Evolutionary conservation across 2,888 invertebrate genomes (phyloP), one percentile per base, ranked within the genome.

Genomic region (Argyresthia goedartella): DNA sequence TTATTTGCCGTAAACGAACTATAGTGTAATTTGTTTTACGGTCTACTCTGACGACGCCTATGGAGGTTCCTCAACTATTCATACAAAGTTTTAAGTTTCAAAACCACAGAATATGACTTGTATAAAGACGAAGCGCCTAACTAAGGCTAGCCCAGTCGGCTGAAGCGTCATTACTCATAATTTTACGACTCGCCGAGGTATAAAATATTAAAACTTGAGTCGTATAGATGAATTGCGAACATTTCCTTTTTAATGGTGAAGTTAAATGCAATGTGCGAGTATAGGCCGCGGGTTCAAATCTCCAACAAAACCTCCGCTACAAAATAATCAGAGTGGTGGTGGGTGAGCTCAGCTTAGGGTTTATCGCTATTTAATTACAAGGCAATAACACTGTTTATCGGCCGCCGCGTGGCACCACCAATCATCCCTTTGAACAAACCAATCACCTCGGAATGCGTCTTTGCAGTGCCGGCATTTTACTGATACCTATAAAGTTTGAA

Each of bases 111-210:
- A 25, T 25, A 25, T 82, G 77, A 81, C 77, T 78, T 73, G 73
- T 81, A 81, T 81, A 78, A 76, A 81, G 71, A 71, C 79, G 69
- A 71, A 73, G 82, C 81, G 33, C 50, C 41, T 9, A 85, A 85
- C 84, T 84, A 82, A 82, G 81, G 78, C 84, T 81, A 77, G 82
- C 80, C 71, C 78, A 77, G 80, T 81, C 82, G 76, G 74, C 80
- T 71, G 76, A 76, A 77, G 75, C 79, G 82, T 84, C 82, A 85
- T 85, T 86, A 86, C 85, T 82, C 85, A 85, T 84, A 82, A 75
- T 79, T 85, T 86, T 85, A 86, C 81, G 86, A 84, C 82, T 78
- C 72, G 77, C 77, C 80, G 76, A 84, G 82, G 80, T 86, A 85
- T 86, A 86, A 86, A 51, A 52, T 52, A 52, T 52, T 52, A 47